These are phyloP conservation scores for Dicrostonyx torquatus DNA, from an alignment of 2,797 vertebrate genomes.

Conservation along the genomic window DNA sequence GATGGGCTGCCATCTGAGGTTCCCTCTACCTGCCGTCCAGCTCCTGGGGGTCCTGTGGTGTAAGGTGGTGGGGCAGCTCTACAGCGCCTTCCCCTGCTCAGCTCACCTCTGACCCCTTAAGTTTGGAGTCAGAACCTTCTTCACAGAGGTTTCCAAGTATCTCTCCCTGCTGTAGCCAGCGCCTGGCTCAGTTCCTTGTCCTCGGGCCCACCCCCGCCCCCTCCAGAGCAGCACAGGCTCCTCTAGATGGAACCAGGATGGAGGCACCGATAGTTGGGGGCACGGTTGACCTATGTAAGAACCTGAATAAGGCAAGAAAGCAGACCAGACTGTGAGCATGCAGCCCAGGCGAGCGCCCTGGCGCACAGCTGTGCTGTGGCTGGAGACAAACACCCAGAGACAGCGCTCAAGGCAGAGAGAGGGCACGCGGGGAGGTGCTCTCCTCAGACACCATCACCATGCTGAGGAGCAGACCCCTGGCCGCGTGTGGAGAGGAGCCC, in stretches of 20 bases:
- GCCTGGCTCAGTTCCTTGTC: not conserved
- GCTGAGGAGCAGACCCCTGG: not conserved
- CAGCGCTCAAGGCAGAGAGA: no score
- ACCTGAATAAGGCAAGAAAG: not conserved
- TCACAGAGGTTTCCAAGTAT: not conserved
- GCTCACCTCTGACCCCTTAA: no score
- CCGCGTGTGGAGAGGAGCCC: accelerated
- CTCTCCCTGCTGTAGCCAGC: not conserved
- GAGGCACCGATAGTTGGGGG: not conserved
- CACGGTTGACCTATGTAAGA: not conserved
- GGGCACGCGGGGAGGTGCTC: not conserved
- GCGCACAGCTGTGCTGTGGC: not conserved
- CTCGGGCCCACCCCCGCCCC: not conserved
- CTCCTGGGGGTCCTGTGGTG: not conserved
- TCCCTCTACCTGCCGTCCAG: not conserved
- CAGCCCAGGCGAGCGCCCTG: not conserved
- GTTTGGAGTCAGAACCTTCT: not conserved
- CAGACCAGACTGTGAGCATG: not conserved
- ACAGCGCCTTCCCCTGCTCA: not conserved
- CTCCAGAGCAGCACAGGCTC: not conserved
- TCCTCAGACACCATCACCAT: accelerated
- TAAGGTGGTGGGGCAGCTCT: not conserved
- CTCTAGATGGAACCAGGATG: not conserved
- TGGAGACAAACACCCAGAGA: not conserved
- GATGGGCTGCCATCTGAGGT: not conserved